phyloP scores from a whole-genome alignment of 2,113 vertebrate genomes.

The Anolis carolinensis region DNA sequence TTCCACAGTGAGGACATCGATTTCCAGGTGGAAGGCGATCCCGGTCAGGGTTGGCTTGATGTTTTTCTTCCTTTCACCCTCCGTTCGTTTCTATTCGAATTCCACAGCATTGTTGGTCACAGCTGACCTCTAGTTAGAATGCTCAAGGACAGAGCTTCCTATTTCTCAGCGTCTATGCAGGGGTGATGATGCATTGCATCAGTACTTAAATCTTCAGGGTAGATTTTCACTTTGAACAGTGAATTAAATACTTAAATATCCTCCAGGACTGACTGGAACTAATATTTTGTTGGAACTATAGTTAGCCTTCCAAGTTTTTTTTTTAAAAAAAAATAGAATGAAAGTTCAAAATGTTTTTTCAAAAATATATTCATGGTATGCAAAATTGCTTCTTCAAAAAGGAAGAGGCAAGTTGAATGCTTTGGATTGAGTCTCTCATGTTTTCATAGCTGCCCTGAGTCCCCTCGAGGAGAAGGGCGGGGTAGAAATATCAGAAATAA shows the following conservation, averaged over 20 bases:
- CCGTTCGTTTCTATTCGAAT: too few species aligned
- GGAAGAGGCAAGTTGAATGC: constrained; percentile 31
- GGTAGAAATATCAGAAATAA: too few species aligned
- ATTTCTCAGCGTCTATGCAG: too few species aligned
- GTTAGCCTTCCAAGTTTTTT: constrained; percentile 38
- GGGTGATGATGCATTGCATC: constrained; percentile 9
- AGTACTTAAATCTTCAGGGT: constrained; percentile 42
- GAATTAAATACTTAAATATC: constrained; percentile 45
- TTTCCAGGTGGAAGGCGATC: too few species aligned
- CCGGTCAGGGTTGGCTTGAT: too few species aligned
- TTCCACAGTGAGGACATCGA: too few species aligned
- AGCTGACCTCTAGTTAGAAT: too few species aligned
- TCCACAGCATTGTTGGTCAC: too few species aligned
- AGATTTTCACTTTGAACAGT: constrained; percentile 40
- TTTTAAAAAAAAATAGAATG: constrained; percentile 39
- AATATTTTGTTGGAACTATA: constrained; percentile 52
- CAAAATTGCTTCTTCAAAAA: constrained; percentile 43
- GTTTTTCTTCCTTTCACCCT: too few species aligned
- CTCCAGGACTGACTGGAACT: constrained; percentile 40
- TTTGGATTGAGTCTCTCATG: constrained; percentile 15
- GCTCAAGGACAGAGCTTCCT: too few species aligned
- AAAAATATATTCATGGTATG: constrained; percentile 50
- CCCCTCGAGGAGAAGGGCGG: too few species aligned
- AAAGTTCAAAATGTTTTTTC: constrained; percentile 47
- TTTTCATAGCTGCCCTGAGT: constrained; percentile 48